Evolutionary conservation across 2,797 vertebrate genomes (phyloP).

Genomic region (Fistularia commersonii): DNA sequence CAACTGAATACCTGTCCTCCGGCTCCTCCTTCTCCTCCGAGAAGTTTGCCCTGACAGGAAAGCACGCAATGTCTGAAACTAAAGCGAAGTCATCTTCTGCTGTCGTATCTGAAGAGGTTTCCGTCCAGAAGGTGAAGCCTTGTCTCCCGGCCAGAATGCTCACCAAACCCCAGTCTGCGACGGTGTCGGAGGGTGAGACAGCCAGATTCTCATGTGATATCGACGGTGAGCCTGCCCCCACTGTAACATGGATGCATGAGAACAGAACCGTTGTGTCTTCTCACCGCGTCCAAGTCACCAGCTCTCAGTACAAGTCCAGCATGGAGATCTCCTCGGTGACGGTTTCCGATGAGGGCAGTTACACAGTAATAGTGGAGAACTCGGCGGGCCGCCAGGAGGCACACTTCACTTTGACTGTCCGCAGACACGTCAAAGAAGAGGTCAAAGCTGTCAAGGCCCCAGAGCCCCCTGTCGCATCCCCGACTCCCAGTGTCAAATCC

Average conservation of each 20-base stretch:
- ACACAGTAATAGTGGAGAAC: constrained; percentile 91
- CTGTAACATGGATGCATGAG: constrained; percentile 84
- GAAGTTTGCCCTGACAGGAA: constrained; percentile 67
- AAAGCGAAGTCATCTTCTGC: constrained; percentile 76
- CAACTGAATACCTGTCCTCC: constrained; percentile 72
- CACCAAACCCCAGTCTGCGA: constrained; percentile 91
- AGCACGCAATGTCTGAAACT: constrained; percentile 71
- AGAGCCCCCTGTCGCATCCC: constrained; percentile 53
- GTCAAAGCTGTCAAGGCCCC: constrained; percentile 82
- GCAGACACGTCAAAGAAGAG: constrained; percentile 74
- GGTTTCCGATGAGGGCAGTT: constrained; percentile 87
- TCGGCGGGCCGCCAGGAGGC: constrained; percentile 89
- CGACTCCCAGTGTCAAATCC: constrained; percentile 55
- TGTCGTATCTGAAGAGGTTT: constrained; percentile 71
- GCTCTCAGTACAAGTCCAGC: constrained; percentile 90
- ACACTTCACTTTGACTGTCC: constrained; percentile 88
- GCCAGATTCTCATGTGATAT: constrained; percentile 92
- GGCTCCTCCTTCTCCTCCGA: constrained; percentile 79
- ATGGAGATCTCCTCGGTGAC: constrained; percentile 88
- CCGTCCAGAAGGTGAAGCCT: constrained; percentile 80
- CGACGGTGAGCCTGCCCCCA: constrained; percentile 91
- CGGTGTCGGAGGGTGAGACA: constrained; percentile 84
- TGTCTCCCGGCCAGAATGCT: constrained; percentile 88
- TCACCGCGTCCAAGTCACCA: constrained; percentile 79
- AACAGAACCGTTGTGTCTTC: constrained; percentile 79